A percentile compares a stretch with the other conserved stretches of the same genome.
Conservation (phyloP, 1,140 invertebrate genomes). For the Papilio dardanus region DNA sequence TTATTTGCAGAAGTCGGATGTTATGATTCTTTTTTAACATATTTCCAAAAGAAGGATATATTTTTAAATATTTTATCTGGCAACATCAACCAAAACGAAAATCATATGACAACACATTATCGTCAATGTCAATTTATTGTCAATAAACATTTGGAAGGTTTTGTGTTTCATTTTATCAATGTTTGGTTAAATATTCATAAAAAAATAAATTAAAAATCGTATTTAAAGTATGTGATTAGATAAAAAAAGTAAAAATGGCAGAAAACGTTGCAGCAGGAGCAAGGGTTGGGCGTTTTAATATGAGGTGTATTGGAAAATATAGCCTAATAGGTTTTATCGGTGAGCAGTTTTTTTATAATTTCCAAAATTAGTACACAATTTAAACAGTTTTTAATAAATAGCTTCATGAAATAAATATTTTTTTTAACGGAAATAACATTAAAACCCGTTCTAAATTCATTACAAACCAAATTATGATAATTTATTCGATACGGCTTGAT, state of each 20-base stretch:
- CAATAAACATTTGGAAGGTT: constrained; percentile 21
- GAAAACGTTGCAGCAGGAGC: neutral
- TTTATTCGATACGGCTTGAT: too few species aligned
- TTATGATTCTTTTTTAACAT: too few species aligned
- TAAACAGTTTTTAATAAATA: neutral
- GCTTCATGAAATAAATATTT: neutral
- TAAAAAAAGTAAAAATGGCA: neutral
- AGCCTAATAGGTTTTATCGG: neutral
- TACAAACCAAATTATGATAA: neutral
- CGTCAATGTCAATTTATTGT: neutral
- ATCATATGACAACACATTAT: neutral
- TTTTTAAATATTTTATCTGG: neutral
- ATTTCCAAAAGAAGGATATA: too few species aligned
- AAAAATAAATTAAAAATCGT: neutral
- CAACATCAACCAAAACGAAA: neutral
- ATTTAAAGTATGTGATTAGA: neutral
- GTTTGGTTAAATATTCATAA: neutral
- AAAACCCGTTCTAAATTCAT: neutral
- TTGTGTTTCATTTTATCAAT: neutral
- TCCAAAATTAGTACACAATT: neutral
- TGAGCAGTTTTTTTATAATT: neutral
- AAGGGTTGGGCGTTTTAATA: neutral
- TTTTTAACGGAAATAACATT: neutral
- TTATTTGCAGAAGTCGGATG: too few species aligned
- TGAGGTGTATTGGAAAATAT: constrained; percentile 3